Evolutionary conservation across 2,888 invertebrate genomes (phyloP), one percentile per base, ranked within the genome.

Genomic region (Sipunculus nudus): DNA sequence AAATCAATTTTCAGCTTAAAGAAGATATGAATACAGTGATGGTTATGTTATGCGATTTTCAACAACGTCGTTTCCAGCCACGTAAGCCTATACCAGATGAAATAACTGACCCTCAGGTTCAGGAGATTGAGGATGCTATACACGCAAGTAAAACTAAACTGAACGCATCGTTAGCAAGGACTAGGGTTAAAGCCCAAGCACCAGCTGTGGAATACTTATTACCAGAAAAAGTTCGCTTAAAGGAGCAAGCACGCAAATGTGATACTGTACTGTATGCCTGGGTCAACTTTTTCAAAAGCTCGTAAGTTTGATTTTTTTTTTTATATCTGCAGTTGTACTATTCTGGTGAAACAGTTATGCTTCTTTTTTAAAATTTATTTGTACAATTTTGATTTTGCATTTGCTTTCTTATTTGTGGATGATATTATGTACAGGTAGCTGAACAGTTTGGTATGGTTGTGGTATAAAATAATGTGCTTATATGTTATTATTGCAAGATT

Each of bases 31-130:
- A 70, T 6, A 55, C 78, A 23, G 78, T 80, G 19, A 76, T 74
- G 74, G 78, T 81, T 31, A 73, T 81, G 43, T 63, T 81, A 10
- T 78, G 75, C 67, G 82, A 82, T 65, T 77, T 75, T 63, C 77
- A 80, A 63, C 70, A 73, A 48, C 63, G 82, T 16, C 78, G 78
- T 65, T 82, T 80, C 68, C 79, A 80, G 65, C 64, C 62, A n/a
- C 66, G 79, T 23, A 65, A 67, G 0, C 72, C 75, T 3, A 38
- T 63, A 19, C 48, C 53, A 3, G 73, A 61, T 1, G 78, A 79
- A 59, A 50, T 48, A 3, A 57, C 73, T 4, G 67, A 76, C 32
- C 60, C 64, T 0, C 46, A 65, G 10, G 65, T 78, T 23, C 46
- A 61, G 38, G 68, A 75, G 32, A 73, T 81, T n/a, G 81, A 82